phyloP scores from a whole-genome alignment of 2,797 vertebrate species.

The Scarus forsteni region DNA sequence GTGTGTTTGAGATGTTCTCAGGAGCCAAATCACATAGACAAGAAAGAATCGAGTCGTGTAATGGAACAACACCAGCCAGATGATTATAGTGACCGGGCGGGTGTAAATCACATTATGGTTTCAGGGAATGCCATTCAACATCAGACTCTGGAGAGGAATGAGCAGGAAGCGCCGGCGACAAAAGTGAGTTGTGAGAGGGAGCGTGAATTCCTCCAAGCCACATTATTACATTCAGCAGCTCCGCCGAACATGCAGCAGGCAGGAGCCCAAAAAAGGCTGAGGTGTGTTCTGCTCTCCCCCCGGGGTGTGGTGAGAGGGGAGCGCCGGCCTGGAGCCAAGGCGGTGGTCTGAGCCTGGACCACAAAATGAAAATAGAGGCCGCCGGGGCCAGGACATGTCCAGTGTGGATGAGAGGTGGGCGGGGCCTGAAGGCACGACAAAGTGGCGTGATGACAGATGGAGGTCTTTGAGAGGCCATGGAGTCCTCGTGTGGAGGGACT shows the following conservation, averaged over 20 bases:
- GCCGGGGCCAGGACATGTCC: conserved; percentile 55
- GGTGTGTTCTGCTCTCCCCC: conserved; percentile 76
- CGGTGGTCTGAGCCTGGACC: conserved; percentile 70
- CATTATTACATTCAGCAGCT: conserved; percentile 62
- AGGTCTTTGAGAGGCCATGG: conserved; percentile 36
- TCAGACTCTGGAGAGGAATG: conserved; percentile 39
- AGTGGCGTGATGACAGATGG: conserved; percentile 64
- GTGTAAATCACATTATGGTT: conserved; percentile 74
- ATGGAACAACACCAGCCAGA: conserved; percentile 57
- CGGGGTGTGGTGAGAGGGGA: conserved; percentile 69
- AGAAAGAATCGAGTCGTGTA: conserved; percentile 34
- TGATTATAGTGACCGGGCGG: conserved; percentile 47
- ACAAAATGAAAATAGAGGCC: conserved; percentile 76
- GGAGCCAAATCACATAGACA: conserved; percentile 44
- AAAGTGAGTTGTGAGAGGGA: conserved; percentile 41
- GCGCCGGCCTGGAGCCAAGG: conserved; percentile 75
- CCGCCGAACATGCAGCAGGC: conserved; percentile 66
- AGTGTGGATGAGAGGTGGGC: conserved; percentile 70
- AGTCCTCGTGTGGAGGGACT: conserved; percentile 41
- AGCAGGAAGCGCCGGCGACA: conserved; percentile 58
- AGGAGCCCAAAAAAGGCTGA: conserved; percentile 72
- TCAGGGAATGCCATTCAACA: conserved; percentile 60
- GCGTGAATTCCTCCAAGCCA: conserved; percentile 72
- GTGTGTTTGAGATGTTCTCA: conserved; percentile 46
- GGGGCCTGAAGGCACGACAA: conserved; percentile 67